Percentiles rank a stretch among this genome's conserved stretches.
phyloP scores from a whole-genome alignment of 2,113 vertebrate genomes.

The Hemichromis elongatus region DNA sequence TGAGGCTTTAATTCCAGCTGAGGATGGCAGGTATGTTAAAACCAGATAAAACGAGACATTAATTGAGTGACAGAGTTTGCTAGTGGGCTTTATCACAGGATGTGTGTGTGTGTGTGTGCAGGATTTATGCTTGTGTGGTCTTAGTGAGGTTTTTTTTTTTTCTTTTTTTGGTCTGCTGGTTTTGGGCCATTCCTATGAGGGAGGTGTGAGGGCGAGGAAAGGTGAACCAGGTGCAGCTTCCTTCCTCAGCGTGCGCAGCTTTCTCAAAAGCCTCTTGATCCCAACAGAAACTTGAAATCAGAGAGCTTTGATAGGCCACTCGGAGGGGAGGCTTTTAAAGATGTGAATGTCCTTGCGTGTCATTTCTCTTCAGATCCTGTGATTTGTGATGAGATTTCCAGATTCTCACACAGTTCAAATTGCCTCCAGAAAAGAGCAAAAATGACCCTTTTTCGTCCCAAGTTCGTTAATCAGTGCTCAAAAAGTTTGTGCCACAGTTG shows the following conservation, averaged over 20 bases:
- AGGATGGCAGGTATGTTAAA: constrained; percentile 60
- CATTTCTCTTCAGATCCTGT: not conserved
- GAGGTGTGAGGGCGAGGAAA: not conserved
- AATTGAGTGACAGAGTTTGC: constrained; percentile 48
- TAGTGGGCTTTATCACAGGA: constrained; percentile 18
- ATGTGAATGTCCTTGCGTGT: not conserved
- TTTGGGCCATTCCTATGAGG: not conserved
- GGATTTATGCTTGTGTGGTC: not conserved
- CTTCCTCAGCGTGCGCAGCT: not conserved
- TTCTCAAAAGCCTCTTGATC: constrained; percentile 7
- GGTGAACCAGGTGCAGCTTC: constrained; percentile 10
- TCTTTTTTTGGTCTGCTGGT: not conserved
- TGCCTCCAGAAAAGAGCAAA: not conserved
- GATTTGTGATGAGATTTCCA: not conserved
- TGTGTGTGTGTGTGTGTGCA: not conserved
- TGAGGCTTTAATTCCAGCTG: constrained; percentile 50
- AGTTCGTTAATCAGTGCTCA: constrained; percentile 6
- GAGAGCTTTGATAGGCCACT: constrained; percentile 4
- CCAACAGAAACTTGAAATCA: constrained; percentile 10
- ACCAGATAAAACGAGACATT: constrained; percentile 60
- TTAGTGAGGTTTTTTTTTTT: not conserved
- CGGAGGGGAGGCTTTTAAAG: not conserved
- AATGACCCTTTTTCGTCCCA: not conserved
- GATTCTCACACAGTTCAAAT: not conserved
- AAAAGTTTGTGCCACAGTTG: not conserved